These are phyloP conservation scores for Saturnia japonica DNA, from an alignment of 2,888 invertebrate species.

Conservation along the genomic window DNA sequence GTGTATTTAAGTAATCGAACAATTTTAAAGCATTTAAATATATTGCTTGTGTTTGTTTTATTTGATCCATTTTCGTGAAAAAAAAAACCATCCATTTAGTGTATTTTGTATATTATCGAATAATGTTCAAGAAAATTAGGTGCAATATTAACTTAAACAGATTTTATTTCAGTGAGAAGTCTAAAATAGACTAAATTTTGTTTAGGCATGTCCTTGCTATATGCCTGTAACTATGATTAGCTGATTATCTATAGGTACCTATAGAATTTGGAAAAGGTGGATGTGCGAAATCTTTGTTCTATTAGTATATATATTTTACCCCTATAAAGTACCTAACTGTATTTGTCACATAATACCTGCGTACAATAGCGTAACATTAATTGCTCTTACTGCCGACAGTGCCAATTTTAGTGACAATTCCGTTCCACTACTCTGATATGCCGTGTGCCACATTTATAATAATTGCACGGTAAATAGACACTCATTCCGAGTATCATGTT, in stretches of 20 bases:
- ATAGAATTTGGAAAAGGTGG: not conserved
- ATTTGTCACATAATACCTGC: not conserved
- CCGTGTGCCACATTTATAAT: constrained; percentile 54
- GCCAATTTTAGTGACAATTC: constrained; percentile 51
- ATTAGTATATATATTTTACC: not conserved
- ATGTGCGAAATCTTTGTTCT: not conserved
- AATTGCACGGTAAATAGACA: constrained; percentile 39
- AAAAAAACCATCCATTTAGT: not conserved
- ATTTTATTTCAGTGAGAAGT: not conserved
- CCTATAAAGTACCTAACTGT: constrained; percentile 1
- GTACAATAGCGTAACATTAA: constrained; percentile 30
- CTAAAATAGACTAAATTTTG: not conserved
- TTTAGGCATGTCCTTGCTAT: not conserved
- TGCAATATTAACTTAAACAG: not conserved
- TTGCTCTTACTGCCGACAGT: constrained; percentile 46
- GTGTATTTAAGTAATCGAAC: not conserved
- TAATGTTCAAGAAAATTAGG: not conserved
- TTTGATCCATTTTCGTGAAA: not conserved
- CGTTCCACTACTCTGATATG: constrained; percentile 43
- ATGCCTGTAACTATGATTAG: not conserved
- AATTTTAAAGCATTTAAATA: not conserved
- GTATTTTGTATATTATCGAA: not conserved
- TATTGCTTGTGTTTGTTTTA: too few species aligned
- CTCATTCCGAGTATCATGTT: constrained; percentile 46
- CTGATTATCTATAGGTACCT: not conserved